A percentile compares a stretch with the other conserved stretches of the same genome.
Evolutionary conservation across 2,797 vertebrate genomes (phyloP).

Genomic region (Taenioides sp.): DNA sequence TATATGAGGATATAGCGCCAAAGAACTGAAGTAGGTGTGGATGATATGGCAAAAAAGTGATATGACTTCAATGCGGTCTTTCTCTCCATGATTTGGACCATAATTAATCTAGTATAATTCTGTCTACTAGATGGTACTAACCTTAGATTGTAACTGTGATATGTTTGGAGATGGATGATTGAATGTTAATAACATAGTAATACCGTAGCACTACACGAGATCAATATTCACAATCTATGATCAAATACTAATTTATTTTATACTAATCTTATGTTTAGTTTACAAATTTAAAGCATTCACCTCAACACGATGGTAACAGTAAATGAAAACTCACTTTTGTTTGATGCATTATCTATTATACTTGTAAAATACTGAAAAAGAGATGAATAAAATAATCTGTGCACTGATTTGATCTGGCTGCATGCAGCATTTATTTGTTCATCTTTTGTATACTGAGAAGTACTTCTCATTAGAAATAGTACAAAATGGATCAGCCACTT

Average conservation of each 20-base stretch:
- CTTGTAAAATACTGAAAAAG: background rate
- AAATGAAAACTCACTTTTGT: background rate
- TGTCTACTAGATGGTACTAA: background rate
- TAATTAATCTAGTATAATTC: background rate
- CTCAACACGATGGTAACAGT: background rate
- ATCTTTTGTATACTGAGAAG: constrained; percentile 76
- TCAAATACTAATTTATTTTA: background rate
- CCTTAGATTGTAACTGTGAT: background rate
- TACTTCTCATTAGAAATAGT: constrained; percentile 79
- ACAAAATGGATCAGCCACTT: constrained; percentile 75
- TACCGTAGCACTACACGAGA: background rate
- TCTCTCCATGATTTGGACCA: background rate
- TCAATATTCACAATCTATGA: background rate
- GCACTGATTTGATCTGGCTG: constrained; percentile 71
- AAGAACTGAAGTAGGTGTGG: background rate
- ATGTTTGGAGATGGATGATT: background rate
- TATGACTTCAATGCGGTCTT: too few species aligned
- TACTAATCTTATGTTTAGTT: background rate
- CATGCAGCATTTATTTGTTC: constrained; percentile 89
- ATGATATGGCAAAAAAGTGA: too few species aligned
- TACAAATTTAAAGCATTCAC: background rate
- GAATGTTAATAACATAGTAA: background rate
- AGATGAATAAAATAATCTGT: constrained; percentile 36
- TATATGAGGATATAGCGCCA: background rate
- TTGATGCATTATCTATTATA: background rate